A percentile compares a stretch with the other conserved stretches of the same genome.
Evolutionary conservation across 2,797 vertebrate genomes (phyloP).

Genomic region (Adelosebastes latens): DNA sequence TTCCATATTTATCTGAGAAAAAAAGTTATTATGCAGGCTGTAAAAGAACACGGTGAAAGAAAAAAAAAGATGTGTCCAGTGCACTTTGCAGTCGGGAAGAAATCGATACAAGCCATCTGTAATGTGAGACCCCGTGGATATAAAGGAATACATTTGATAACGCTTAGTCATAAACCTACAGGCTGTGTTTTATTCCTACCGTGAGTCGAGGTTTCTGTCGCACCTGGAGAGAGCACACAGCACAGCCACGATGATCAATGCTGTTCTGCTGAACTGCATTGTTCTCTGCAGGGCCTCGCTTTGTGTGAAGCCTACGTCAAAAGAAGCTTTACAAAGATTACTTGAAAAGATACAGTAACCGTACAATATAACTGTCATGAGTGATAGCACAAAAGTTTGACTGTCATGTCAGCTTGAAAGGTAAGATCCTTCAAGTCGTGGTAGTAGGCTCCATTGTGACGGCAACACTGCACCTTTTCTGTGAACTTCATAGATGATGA

Average conservation of each 20-base stretch:
- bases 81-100: constrained; percentile 61
- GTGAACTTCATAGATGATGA: constrained; percentile 2
- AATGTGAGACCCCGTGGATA: constrained; percentile 71
- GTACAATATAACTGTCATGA: constrained; percentile 39
- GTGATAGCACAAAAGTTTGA: constrained; percentile 36
- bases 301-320: constrained; percentile 58
- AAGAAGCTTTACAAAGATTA: constrained; percentile 46
- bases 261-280: constrained; percentile 46
- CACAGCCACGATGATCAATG: constrained; percentile 56
- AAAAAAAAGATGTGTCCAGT: constrained; percentile 52
- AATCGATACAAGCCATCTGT: constrained; percentile 74
- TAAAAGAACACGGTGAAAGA: constrained; percentile 38
- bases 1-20: constrained; percentile 41
- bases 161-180: constrained; percentile 75
- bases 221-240: constrained; percentile 61
- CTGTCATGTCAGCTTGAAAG: constrained; percentile 38
- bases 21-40: constrained; percentile 40
- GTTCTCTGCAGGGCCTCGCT: constrained; percentile 59
- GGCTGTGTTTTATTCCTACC: constrained; percentile 67
- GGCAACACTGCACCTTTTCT: constrained; percentile 17
- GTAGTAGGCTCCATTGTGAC: constrained; percentile 22
- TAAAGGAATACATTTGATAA: constrained; percentile 75
- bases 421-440: constrained; percentile 14
- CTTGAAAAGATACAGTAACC: constrained; percentile 34
- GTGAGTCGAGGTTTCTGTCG: constrained; percentile 43